Percentiles rank a stretch among this genome's conserved stretches.
Conservation (phyloP, 2,888 invertebrate species). For the Cybosia mesomella region DNA sequence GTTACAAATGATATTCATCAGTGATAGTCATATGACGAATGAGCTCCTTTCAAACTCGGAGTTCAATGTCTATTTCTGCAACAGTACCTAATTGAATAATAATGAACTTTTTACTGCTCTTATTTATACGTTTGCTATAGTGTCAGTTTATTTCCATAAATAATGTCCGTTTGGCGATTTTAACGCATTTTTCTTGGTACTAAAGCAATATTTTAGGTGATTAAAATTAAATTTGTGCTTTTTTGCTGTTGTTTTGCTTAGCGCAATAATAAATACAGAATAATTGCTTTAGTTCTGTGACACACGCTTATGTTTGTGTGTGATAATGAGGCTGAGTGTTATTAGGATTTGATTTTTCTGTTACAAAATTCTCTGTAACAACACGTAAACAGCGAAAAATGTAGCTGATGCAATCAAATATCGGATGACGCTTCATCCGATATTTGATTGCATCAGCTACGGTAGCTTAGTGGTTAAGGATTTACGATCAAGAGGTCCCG, state of each 20-base stretch:
- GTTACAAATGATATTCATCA: background rate
- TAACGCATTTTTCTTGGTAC: slow-evolving; percentile 38
- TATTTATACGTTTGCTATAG: slow-evolving; percentile 19
- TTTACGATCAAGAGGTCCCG: no score
- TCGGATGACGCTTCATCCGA: no score
- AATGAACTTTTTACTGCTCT: slow-evolving; percentile 13
- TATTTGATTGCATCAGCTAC: no score
- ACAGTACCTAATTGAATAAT: slow-evolving; percentile 12
- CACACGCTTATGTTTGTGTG: background rate
- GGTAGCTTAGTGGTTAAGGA: no score
- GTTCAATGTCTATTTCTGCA: slow-evolving; percentile 9
- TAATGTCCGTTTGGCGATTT: slow-evolving; percentile 38
- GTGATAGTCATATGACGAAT: background rate
- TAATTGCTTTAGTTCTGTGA: background rate
- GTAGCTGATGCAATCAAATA: background rate
- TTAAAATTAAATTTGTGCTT: slow-evolving; percentile 13
- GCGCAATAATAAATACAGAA: background rate
- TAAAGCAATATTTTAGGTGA: slow-evolving; percentile 31
- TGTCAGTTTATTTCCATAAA: slow-evolving; percentile 38
- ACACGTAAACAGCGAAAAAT: background rate
- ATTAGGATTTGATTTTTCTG: background rate
- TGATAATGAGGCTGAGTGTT: background rate
- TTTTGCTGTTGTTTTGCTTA: no score
- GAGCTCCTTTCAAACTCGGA: background rate
- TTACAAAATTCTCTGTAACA: background rate